Base-by-base conservation (phyloP, 2,113 vertebrate species). In the Nibea coibor region DNA sequence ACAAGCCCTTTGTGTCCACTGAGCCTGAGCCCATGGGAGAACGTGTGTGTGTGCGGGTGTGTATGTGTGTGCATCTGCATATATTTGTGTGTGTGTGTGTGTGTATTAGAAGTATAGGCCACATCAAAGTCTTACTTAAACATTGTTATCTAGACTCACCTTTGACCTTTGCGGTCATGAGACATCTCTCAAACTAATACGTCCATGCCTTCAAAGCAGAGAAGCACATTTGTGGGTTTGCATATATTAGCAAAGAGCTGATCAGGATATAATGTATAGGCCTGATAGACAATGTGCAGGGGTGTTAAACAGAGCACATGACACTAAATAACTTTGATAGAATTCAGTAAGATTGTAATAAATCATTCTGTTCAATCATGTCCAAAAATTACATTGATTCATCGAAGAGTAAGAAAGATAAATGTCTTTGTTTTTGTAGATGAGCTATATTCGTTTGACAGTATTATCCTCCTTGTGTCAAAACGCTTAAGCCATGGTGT, bases 51-150 rank as follows among this genome's bases (percentile, higher is more conserved):
- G 65, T 73, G 76, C 57, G 67, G 26, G 45, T 73, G 82, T 67
- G 80, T 70, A 58, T 73, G 84, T 67, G 80, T 66, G 62, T 73
- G 76, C 56, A 47, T 35, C 31, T 10, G 4, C 64, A 57, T 42
- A 42, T 80, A 67, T 50, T 31, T 26, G 24, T 26, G 24, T 26
- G 24, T 26, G 24, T 26, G 24, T 75, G 65, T 70, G 54, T 77
- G 75, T 71, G 56, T 81, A 64, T 75, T 51, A 75, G 66, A 87
- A 65, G 81, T 89, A 87, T 78, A 82, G 88, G 74, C 43, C 92
- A 95, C 96, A 96, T 96, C 96, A 97, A 96, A 97, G 96, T 91
- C 90, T 80, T 78, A 90, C 94, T 95, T 92, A 89, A 95, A 94
- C 85, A 88, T 94, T 95, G 95, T 93, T 95, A 94, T 96, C 95